phyloP scores from a whole-genome alignment of 2,113 vertebrate genomes.

The Plestiodon gilberti region DNA sequence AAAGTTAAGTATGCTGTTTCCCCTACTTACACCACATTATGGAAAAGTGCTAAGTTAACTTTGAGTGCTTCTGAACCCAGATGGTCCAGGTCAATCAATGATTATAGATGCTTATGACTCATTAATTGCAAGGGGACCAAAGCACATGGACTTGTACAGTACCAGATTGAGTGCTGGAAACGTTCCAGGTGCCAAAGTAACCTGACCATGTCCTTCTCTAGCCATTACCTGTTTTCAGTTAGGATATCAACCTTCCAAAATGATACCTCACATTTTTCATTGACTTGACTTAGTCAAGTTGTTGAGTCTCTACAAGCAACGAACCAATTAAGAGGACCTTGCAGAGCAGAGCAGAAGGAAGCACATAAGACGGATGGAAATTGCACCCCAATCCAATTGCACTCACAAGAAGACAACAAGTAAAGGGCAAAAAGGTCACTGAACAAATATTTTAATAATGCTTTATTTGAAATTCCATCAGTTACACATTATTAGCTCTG shows the following conservation, averaged over 20 bases:
- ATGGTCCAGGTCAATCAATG: not conserved
- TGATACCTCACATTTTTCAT: constrained; percentile 35
- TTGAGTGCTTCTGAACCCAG: not conserved
- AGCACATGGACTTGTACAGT: not conserved
- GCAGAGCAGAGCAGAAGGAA: constrained; percentile 36
- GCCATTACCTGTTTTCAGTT: constrained; percentile 23
- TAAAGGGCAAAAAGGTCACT: constrained; percentile 56
- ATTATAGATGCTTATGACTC: not conserved
- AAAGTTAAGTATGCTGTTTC: rapidly evolving
- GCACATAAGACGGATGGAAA: constrained; percentile 26
- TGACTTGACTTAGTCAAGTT: constrained; percentile 41
- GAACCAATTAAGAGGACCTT: constrained; percentile 36
- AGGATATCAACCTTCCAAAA: constrained; percentile 45
- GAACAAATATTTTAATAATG: constrained; percentile 74
- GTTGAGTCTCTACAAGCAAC: constrained; percentile 36
- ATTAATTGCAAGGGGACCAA: not conserved
- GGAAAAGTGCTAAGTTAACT: not conserved
- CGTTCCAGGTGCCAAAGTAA: not conserved
- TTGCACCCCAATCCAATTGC: constrained; percentile 23
- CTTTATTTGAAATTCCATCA: constrained; percentile 75
- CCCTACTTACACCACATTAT: not conserved
- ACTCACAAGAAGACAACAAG: constrained; percentile 51
- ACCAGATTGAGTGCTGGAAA: not conserved
- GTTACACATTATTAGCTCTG: constrained; percentile 72
- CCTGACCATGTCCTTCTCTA: constrained; percentile 26